A percentile compares a stretch with the other conserved stretches of the same genome.
Conservation (phyloP, 2,888 invertebrate species). For the Muschampia staudingeri region DNA sequence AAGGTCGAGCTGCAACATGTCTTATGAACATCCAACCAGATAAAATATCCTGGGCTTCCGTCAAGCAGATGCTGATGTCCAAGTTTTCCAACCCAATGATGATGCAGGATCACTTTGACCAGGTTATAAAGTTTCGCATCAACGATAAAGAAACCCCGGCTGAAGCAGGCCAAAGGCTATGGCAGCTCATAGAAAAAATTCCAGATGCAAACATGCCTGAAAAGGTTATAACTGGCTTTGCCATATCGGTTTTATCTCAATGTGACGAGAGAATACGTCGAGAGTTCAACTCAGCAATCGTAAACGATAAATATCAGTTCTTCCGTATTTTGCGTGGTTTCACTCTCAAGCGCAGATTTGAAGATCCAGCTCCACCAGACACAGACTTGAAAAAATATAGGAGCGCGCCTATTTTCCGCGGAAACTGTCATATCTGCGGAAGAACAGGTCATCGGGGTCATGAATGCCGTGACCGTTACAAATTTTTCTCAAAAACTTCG, state of each 20-base stretch:
- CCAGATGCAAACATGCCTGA: slow-evolving; percentile 37
- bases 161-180: slow-evolving; percentile 46
- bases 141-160: slow-evolving; percentile 33
- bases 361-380: background rate
- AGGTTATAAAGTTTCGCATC: slow-evolving; percentile 38
- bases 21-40: slow-evolving; percentile 31
- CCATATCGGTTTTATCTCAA: slow-evolving; percentile 37
- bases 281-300: slow-evolving; percentile 44
- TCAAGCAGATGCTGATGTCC: slow-evolving; percentile 42
- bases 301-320: slow-evolving; percentile 38
- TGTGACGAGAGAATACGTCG: slow-evolving; percentile 38
- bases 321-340: slow-evolving; percentile 36
- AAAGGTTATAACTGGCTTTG: slow-evolving; percentile 41
- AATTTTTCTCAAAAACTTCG: too few relatives aligned
- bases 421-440: slow-evolving; percentile 17
- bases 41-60: slow-evolving; percentile 36
- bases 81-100: slow-evolving; percentile 46
- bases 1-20: slow-evolving; percentile 56
- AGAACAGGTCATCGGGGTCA: slow-evolving; percentile 30
- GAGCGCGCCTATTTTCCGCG: background rate
- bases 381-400: background rate
- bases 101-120: slow-evolving; percentile 54
- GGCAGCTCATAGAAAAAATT: slow-evolving; percentile 42
- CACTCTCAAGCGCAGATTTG: slow-evolving; percentile 20
- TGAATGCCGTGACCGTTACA: background rate